Base-by-base conservation (phyloP, 37 sponge, comb jelly and placozoan species). In the Geodia barretti region DNA sequence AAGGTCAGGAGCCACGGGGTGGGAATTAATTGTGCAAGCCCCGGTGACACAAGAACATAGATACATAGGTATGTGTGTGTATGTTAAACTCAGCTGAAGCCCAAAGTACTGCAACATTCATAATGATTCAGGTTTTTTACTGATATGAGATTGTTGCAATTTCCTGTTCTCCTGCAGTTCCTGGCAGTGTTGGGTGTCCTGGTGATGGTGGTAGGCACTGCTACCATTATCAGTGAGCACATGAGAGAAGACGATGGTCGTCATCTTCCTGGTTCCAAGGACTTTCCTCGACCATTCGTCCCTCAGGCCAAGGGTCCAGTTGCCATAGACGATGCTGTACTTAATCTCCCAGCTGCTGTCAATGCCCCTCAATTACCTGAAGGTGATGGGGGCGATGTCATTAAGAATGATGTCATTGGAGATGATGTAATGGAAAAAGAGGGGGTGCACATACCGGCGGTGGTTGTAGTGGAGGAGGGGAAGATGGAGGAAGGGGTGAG, bases 1-100 rank as follows among this genome's bases (percentile, higher is more conserved):
- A 88, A 72, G 78, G 83, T 88, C 24, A 59, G 68, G 70, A 14
- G 61, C 5, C 28, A 47, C n/a, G 28, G 9, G 9, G 60, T 4
- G 8, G 7, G 5, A 74, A n/a, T 9, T 38, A 34, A n/a, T 9
- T 5, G 11, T 36, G 41, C 11, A 19, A 11, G 11, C 60, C 4
- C n/a, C 11, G 4, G 30, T 9, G 7, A 8, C 60, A 72, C 34
- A 26, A 26, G 73, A 26, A 40, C 11, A 26, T 72, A 40, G 19
- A 14, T 72, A 14, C 26, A 26, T 34, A 40, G 8, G 26, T 79
- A 70, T 79, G 30, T 19, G 3, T 67, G 32, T 79, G 79, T 67
- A 9, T 26, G 43, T n/a, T n/a, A n/a, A n/a, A n/a, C n/a, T n/a
- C n/a, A n/a, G n/a, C n/a, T n/a, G n/a, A n/a, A n/a, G n/a, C n/a